Evolutionary conservation across 2,888 invertebrate species (phyloP), one percentile per base, ranked within the genome.

Genomic region (Hylaea fasciaria): DNA sequence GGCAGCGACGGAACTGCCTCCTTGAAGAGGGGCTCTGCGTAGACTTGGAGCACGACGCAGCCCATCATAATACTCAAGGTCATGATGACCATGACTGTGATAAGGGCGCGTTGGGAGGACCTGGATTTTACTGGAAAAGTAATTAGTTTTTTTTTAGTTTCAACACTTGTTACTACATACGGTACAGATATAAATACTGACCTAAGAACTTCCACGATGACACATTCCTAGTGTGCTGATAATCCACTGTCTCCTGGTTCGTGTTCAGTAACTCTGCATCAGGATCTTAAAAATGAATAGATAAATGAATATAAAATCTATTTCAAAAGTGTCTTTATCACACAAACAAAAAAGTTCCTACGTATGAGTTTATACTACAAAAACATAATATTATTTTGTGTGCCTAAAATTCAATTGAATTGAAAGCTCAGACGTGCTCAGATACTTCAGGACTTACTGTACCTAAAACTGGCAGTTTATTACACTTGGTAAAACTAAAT

Each of bases 1-100:
- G 86, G 78, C 82, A 91, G 81, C 0, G 85, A 81, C 0, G 91
- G 91, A 0, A 87, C 81, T 0, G 91, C 90, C 47, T 88, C 86
- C 43, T 79, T 82, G 71, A 91, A 89, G 8, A 91, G 72, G 0
- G 87, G 83, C 59, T 91, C 91, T 0, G 91, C 91, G 57, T 88
- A 91, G 0, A 91, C 86, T 65, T 91, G 89, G 0, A 91, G 78
- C 0, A 89, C 87, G 0, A 87, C 76, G 5, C 86, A 81, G 0
- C 91, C 91, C 89, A 90, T 91, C 64, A 87, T 70, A n/a, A 84
- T 85, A 0, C 85, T 78, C 0, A 80, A 11, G 0, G 80, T 69
- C 83, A 89, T 88, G 5, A 83, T 69, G 0, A 79, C 74, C 0
- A 91, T 68, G 0, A 72, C 65, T 0, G 71, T 71, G 0, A 62